Evolutionary conservation across 2,888 invertebrate genomes (phyloP), one percentile per base, ranked within the genome.

Genomic region (Electrophaes corylata): DNA sequence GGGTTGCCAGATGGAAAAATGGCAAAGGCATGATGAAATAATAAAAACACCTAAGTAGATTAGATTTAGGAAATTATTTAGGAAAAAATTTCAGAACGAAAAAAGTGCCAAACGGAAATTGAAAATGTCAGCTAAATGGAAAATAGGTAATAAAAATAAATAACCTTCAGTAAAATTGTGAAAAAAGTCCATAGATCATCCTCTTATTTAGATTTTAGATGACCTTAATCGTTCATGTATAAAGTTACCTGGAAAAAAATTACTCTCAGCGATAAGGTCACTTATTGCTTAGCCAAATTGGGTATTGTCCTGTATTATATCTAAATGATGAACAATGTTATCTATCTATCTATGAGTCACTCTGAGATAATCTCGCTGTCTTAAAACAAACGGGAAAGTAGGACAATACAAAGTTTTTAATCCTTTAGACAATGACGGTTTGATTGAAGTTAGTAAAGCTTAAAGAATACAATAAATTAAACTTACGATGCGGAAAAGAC

Each of bases 91-190:
- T 12, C 12, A 35, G 14, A 35, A 37, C 37, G 16, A 37, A 37
- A 14, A 1, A 16, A 37, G 10, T 16, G 16, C 37, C 26, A 3
- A 37, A 37, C 37, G 37, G 37, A 37, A 16, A 37, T 37, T 37
- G 37, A 37, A 37, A 16, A 8, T 10, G 16, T n/a, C 31, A n/a
- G 31, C 1, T 3, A n/a, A 10, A 3, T 10, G 37, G 37, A 37
- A 37, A 37, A 37, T n/a, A n/a, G n/a, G n/a, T n/a, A 37, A 37
- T 37, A 37, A 16, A 37, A 37, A 37, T 40, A 40, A 19, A 18
- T 40, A 19, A 40, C 0, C 10, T 4, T 10, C n/a, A 19, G 19
- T 40, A 10, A n/a, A 40, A 39, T 5, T 11, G 39, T 19, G 19
- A 19, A 40, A 40, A 6, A 16, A 16, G 2, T 8, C 14, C 6